phyloP scores from a whole-genome alignment of 2,888 invertebrate species.

The Tiliacea citrago region DNA sequence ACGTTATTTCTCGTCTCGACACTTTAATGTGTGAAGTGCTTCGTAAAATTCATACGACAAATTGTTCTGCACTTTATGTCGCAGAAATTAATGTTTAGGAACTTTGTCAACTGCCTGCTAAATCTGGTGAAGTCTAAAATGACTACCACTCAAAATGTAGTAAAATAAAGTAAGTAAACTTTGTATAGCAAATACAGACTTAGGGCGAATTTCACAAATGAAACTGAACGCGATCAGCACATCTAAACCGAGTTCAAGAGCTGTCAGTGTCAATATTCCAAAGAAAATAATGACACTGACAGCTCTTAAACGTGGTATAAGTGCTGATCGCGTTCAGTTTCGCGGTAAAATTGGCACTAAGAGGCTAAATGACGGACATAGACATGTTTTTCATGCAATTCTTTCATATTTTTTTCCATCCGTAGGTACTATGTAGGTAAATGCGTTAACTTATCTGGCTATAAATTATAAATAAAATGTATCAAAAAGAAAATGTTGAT shows the following conservation, averaged over 20 bases:
- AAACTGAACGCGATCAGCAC: too few species aligned
- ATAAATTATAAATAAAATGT: too few species aligned
- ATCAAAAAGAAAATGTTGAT: neutral
- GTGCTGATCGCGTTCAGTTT: too few species aligned
- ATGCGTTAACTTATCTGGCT: neutral
- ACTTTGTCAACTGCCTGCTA: constrained; percentile 38
- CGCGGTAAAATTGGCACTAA: too few species aligned
- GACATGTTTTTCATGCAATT: neutral
- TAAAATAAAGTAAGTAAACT: constrained; percentile 11
- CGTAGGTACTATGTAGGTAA: too few species aligned
- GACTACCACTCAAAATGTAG: constrained; percentile 15
- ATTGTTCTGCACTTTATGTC: constrained; percentile 40
- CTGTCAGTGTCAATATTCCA: too few species aligned
- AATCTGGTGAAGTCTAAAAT: constrained; percentile 25
- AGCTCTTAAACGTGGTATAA: too few species aligned
- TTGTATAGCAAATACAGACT: neutral
- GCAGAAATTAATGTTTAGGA: constrained; percentile 25
- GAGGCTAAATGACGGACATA: neutral
- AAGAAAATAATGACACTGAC: too few species aligned
- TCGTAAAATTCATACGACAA: constrained; percentile 42
- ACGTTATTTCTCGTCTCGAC: constrained; percentile 54
- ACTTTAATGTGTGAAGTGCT: constrained; percentile 47
- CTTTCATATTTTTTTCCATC: neutral
- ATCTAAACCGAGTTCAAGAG: too few species aligned
- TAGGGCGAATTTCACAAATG: too few species aligned